Evolutionary conservation across 2,888 invertebrate species (phyloP).

Genomic region (Branchellion lobata): DNA sequence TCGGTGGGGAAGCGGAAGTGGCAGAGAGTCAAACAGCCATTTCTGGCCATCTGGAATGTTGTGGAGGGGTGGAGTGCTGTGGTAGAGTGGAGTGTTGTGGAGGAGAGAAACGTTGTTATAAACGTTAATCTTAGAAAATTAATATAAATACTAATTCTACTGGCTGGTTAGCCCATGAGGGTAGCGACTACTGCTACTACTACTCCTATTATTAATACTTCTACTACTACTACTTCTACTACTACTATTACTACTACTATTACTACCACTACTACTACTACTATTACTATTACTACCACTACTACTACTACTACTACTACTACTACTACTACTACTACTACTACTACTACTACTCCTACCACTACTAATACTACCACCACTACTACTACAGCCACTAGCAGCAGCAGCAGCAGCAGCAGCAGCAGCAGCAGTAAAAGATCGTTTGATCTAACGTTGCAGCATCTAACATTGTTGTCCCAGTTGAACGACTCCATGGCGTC

Average conservation of each 20-base stretch:
- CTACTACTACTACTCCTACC: no score
- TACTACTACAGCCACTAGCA: not conserved
- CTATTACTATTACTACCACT: not conserved
- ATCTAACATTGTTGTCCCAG: conserved; percentile 72
- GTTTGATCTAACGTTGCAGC: no score
- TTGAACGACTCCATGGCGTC: conserved; percentile 85
- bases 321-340: not conserved
- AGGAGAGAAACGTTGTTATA: no score
- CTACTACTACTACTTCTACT: conserved; percentile 16
- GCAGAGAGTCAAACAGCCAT: conserved; percentile 89
- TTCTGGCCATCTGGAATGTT: conserved; percentile 77
- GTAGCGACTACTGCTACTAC: not conserved
- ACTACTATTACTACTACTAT: conserved; percentile 20
- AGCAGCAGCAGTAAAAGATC: no score
- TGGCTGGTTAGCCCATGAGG: not conserved
- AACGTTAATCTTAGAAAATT: no score
- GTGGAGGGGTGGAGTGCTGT: no score
- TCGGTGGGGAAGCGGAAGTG: conserved; percentile 92
- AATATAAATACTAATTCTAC: not conserved
- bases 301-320: conserved; percentile 1
- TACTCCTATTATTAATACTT: not conserved
- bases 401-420: no score
- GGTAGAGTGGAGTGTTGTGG: not conserved
- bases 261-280: conserved; percentile 26
- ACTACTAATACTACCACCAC: no score